Conservation (phyloP, 2,113 vertebrate genomes). For the Malurus cyaneus region DNA sequence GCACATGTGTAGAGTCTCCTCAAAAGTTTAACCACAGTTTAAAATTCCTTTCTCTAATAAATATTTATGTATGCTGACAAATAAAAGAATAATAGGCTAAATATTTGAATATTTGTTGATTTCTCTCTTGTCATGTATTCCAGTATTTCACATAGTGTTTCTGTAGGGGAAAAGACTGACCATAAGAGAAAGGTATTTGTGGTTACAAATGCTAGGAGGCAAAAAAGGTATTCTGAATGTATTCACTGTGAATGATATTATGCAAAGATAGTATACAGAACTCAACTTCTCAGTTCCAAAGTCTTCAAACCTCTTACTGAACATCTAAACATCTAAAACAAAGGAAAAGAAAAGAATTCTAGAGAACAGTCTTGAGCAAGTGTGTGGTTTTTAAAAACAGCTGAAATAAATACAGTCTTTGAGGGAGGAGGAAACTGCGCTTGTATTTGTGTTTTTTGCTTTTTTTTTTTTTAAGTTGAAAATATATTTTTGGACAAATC, state of each 20-base stretch:
- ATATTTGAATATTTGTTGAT: background rate
- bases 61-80: background rate
- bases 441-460: rapidly evolving
- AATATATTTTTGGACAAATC: background rate
- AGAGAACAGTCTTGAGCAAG: background rate
- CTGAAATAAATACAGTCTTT: background rate
- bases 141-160: background rate
- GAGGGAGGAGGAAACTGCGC: background rate
- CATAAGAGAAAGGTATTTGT: background rate
- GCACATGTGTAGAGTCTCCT: background rate
- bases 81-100: background rate
- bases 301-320: background rate
- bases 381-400: background rate
- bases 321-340: background rate
- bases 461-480: background rate
- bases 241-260: background rate
- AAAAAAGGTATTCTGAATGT: background rate
- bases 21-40: background rate
- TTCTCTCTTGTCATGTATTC: background rate
- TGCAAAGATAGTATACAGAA: background rate
- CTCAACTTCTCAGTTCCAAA: background rate
- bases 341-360: background rate
- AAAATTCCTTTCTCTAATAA: background rate
- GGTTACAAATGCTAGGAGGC: background rate
- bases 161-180: background rate